A percentile compares a stretch with the other conserved stretches of the same genome.
Evolutionary conservation across 2,888 invertebrate species (phyloP).

Genomic region (Apeira syringaria): DNA sequence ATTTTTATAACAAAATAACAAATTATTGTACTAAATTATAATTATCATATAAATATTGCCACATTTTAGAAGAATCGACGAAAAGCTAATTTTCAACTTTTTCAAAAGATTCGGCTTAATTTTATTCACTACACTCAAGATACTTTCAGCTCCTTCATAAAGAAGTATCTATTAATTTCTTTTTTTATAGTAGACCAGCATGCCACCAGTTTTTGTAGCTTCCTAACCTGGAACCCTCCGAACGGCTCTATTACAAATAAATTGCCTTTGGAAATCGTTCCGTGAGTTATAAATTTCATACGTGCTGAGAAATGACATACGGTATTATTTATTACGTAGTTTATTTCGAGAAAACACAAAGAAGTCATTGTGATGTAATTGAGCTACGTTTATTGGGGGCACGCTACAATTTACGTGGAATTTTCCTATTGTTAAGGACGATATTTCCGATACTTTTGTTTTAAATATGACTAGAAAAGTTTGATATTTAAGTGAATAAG

Average conservation of each 20-base stretch:
- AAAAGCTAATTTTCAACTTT: neutral
- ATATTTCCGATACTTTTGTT: slow-evolving; percentile 8
- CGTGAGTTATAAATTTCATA: slow-evolving; percentile 82
- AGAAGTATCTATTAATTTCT: slow-evolving; percentile 18
- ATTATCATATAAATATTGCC: no score
- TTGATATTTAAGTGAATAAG: slow-evolving; percentile 1
- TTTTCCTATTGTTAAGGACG: slow-evolving; percentile 45
- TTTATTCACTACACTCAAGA: slow-evolving; percentile 11
- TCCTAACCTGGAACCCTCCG: slow-evolving; percentile 49
- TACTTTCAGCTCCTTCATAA: slow-evolving; percentile 17
- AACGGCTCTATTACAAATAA: slow-evolving; percentile 79
- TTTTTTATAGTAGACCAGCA: slow-evolving; percentile 17
- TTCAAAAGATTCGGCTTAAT: neutral
- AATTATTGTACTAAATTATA: no score
- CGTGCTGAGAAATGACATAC: slow-evolving; percentile 84
- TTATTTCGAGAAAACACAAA: slow-evolving; percentile 72
- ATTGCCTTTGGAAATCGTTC: slow-evolving; percentile 76
- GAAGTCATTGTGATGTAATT: slow-evolving; percentile 81
- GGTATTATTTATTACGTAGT: slow-evolving; percentile 79
- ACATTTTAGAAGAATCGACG: no score
- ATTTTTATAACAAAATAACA: no score
- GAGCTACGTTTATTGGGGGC: slow-evolving; percentile 68
- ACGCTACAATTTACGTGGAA: slow-evolving; percentile 55
- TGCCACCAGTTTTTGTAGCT: slow-evolving; percentile 22
- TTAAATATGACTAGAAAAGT: no score